Percentiles rank a stretch among this genome's conserved stretches.
Evolutionary conservation across 2,888 invertebrate species (phyloP).

Genomic region (Norana najaformis): DNA sequence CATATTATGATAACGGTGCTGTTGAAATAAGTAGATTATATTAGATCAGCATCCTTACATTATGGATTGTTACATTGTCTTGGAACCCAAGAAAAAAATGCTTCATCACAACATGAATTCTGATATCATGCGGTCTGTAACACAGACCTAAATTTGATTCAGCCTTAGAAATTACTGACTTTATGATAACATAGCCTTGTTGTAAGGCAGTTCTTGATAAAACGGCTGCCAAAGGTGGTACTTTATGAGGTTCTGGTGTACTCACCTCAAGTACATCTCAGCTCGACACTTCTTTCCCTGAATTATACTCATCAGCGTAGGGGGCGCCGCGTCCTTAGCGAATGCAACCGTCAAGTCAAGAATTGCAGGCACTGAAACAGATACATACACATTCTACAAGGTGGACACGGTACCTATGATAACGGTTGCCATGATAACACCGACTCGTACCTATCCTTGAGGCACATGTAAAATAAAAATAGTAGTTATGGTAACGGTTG

Average conservation of each 20-base stretch:
- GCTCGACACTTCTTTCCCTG: slow-evolving; percentile 54
- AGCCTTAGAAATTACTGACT: too few relatives aligned
- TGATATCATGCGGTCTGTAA: background rate
- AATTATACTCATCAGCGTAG: slow-evolving; percentile 56
- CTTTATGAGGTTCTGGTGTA: background rate
- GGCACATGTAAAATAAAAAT: too few relatives aligned
- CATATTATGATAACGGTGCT: too few relatives aligned
- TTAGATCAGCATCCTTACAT: background rate
- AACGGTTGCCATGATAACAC: background rate
- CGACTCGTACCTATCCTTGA: too few relatives aligned
- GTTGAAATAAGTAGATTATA: too few relatives aligned
- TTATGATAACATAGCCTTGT: background rate
- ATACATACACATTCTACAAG: background rate
- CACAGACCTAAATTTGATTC: too few relatives aligned
- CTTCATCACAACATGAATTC: background rate
- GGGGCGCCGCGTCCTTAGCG: slow-evolving; percentile 52
- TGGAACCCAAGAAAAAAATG: background rate
- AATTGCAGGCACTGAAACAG: slow-evolving; percentile 69
- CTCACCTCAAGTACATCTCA: slow-evolving; percentile 60
- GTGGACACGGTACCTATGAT: too few relatives aligned
- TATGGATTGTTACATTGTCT: too few relatives aligned
- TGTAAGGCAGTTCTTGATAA: background rate
- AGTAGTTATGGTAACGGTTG: too few relatives aligned
- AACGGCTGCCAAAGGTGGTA: background rate
- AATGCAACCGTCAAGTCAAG: slow-evolving; percentile 73